phyloP scores from a whole-genome alignment of 2,888 invertebrate species.

The Dicycla oo region DNA sequence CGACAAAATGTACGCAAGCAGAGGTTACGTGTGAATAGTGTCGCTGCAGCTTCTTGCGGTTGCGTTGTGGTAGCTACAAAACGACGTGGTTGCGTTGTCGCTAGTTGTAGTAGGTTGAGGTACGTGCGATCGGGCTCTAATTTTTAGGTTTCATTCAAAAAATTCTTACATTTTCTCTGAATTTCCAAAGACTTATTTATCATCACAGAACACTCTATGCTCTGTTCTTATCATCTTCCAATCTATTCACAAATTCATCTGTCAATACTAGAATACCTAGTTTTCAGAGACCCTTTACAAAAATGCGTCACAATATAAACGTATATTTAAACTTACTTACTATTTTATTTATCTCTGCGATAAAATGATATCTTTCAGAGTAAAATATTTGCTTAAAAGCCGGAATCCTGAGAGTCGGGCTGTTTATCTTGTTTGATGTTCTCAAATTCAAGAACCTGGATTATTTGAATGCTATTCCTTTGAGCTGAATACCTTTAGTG shows the following conservation, averaged over 20 bases:
- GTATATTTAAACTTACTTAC: not conserved
- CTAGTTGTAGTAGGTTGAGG: too few species aligned
- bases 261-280: not conserved
- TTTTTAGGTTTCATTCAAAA: not conserved
- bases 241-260: not conserved
- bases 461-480: conserved; percentile 39
- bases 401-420: conserved; percentile 34
- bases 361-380: conserved; percentile 57
- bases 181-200: not conserved
- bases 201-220: not conserved
- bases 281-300: not conserved
- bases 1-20: too few species aligned
- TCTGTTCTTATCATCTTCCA: not conserved
- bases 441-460: conserved; percentile 36
- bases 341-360: conserved; percentile 53
- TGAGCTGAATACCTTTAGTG: conserved; percentile 38
- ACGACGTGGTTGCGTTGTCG: too few species aligned
- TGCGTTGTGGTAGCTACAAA: too few species aligned
- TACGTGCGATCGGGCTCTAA: not conserved
- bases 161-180: not conserved
- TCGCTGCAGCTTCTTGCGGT: too few species aligned
- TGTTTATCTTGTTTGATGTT: conserved; percentile 50
- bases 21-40: too few species aligned
- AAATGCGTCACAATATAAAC: conserved; percentile 24
- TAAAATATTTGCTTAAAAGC: conserved; percentile 46